phyloP scores from a whole-genome alignment of 2,113 vertebrate genomes.

The Australoheros scitulus region DNA sequence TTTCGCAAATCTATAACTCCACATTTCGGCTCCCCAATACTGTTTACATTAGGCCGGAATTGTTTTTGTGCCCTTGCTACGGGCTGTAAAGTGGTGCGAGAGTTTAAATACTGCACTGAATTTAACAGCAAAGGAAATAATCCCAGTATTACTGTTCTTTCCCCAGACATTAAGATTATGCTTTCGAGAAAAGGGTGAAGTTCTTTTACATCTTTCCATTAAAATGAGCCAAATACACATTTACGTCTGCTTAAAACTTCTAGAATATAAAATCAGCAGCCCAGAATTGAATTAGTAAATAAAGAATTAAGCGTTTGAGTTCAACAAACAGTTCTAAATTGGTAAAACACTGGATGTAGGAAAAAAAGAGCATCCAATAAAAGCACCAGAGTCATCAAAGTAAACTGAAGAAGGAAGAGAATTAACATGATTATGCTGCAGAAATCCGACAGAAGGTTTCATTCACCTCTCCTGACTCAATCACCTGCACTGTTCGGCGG shows the following conservation, averaged over 20 bases:
- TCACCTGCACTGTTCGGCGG: slow-evolving; percentile 8
- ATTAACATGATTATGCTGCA: neutral
- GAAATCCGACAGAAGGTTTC: slow-evolving; percentile 7
- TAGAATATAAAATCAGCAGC: neutral
- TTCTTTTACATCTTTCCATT: neutral
- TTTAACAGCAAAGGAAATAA: slow-evolving; percentile 1
- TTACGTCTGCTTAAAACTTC: neutral
- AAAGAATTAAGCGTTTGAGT: neutral
- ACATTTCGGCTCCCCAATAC: neutral
- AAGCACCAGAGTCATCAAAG: neutral
- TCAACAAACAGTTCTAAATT: neutral
- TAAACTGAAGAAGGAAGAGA: neutral
- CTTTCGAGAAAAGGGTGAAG: neutral
- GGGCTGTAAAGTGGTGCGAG: neutral
- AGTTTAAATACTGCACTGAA: neutral
- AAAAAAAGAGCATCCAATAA: neutral
- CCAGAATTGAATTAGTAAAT: neutral
- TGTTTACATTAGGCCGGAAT: neutral
- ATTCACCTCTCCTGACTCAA: slow-evolving; percentile 36
- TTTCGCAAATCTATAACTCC: slow-evolving; percentile 21
- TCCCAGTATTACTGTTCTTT: neutral
- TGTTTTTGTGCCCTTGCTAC: neutral
- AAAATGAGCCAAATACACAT: neutral
- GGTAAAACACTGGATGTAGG: neutral
- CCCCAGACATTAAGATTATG: neutral